Base-by-base conservation (phyloP, 1,140 invertebrate species). In the Diabrotica virgifera region DNA sequence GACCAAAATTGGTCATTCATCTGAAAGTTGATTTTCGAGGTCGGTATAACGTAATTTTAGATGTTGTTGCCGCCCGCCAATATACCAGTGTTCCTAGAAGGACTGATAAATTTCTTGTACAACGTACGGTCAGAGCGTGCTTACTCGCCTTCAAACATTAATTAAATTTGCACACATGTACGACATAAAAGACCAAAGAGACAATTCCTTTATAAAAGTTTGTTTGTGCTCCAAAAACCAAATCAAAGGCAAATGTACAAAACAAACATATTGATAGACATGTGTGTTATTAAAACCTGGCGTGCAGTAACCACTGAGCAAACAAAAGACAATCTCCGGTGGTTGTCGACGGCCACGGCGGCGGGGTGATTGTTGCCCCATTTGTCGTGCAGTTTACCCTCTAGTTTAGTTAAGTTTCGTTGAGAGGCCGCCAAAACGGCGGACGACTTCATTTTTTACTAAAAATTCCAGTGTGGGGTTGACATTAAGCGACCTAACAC, bases 251-350 rank as follows among this genome's bases (percentile, higher is more conserved):
- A 70, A 65, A 70, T 67, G 68, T 65, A 54, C 52, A 67, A 67
- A 51, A 52, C 65, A 70, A 70, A 70, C 60, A 58, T 36, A 46
- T 46, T 36, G 40, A 59, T 58, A 54, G 65, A 70, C 68, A 70
- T 70, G 65, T 70, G 68, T 64, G 57, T 58, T 69, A 69, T 69
- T 69, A 69, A 65, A 65, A 62, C 62, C 62, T 67, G 59, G 65
- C 57, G 59, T 60, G 59, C 24, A 13, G 64, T 59, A 62, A 52
- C 65, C 65, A 67, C 68, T 63, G 68, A 58, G 59, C 54, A 70
- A 70, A 70, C 65, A 70, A 67, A 63, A 70, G 65, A 70, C 68
- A 70, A 70, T 70, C 68, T 70, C 68, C 68, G 68, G 68, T 70
- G 68, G 68, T 70, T 65, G 65, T 52, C 68, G 60, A 59, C 52